Conservation (phyloP, 2,113 vertebrate genomes). For the Ranitomeya imitator region DNA sequence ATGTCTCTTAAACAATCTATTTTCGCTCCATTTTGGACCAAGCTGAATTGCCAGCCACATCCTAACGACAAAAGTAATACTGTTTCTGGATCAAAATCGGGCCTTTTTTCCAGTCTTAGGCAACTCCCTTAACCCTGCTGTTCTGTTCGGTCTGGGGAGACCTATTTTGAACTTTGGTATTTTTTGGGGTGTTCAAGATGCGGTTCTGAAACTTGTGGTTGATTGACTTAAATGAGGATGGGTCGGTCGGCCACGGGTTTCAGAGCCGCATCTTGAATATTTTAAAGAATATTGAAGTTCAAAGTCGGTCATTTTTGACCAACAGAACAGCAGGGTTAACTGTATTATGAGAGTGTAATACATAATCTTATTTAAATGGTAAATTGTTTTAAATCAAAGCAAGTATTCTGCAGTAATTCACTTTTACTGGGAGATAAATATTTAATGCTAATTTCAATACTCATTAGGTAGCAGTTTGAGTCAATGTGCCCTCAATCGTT, state of each 20-base stretch:
- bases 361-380: background rate
- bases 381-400: background rate
- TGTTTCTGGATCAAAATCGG: background rate
- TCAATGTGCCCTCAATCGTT: background rate
- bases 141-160: no score
- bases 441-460: conserved; percentile 47
- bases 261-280: no score
- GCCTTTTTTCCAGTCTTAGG: background rate
- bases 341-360: background rate
- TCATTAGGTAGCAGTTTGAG: conserved; percentile 31
- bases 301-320: no score
- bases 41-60: background rate
- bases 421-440: conserved; percentile 27
- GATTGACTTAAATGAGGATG: no score
- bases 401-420: conserved; percentile 7
- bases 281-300: no score
- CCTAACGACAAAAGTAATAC: background rate
- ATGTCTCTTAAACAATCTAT: background rate
- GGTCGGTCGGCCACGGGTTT: no score
- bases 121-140: no score
- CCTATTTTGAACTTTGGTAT: no score
- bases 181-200: no score
- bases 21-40: background rate
- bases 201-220: no score
- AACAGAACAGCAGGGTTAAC: no score